Base-by-base conservation (phyloP, 1,140 invertebrate species). In the Drosophila insularis region DNA sequence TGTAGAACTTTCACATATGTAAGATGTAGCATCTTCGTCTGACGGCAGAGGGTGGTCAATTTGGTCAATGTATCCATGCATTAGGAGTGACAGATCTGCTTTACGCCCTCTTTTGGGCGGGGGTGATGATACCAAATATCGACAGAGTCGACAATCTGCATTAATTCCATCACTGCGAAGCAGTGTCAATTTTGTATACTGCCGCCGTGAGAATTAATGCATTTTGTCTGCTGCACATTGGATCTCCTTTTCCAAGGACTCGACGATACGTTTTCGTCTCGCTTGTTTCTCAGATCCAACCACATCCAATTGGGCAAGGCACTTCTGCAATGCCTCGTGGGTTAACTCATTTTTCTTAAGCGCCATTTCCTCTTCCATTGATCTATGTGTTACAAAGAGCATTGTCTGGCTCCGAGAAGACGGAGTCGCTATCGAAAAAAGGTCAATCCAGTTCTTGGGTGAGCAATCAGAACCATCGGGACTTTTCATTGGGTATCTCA, bases 241-340 rank as follows among this genome's bases (percentile, higher is more conserved):
- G 4, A 79, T 58, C 6, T 81, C 75, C 0, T n/a, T 19, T 62
- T 87, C 82, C 53, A 86, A 37, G n/a, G 72, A 55, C 0, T 68
- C 19, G 0, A 68, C 3, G 1, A 87, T 74, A 0, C 46, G 31
- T 4, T 62, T 19, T 0, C 50, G 53, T 1, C 71, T 53, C 1
- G 17, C 32, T 27, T 32, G 61, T 1, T 40, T 5, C 37, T 63
- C 14, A 1, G 4, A 6, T n/a, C 35, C 50, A 2, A 23, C 4
- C 6, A 60, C 13, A 54, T 69, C 54, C 10, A 76, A 1, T 1
- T 35, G 19, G 7, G 65, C n/a, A 6, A 75, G 13, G 43, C 59
- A 69, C 3, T 13, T 53, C 13, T 46, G 39, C n/a, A 43, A 2
- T 5, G 13, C 19, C 6, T 35, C 27, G 2, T 62, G 1, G 2